Conservation (phyloP, 2,113 vertebrate species). For the Sarotherodon lohbergeri region DNA sequence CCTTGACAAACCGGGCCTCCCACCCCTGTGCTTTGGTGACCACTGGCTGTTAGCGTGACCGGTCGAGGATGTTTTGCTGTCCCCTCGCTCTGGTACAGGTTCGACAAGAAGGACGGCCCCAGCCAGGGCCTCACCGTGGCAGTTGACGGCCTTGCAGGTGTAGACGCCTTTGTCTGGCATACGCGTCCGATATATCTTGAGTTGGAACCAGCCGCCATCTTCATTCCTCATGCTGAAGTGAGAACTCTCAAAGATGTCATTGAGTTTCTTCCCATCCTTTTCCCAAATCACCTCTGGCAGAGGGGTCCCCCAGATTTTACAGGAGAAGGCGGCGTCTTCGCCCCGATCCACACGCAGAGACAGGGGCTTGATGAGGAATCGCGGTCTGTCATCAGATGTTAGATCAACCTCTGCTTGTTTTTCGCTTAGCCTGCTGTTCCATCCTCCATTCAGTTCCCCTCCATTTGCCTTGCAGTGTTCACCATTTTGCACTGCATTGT, state of each 20-base stretch:
- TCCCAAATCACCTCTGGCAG: constrained; percentile 79
- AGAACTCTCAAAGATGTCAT: constrained; percentile 85
- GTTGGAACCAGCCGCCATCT: constrained; percentile 77
- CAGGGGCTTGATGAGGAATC: constrained; percentile 79
- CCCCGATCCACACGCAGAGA: constrained; percentile 80
- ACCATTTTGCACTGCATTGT: constrained; percentile 9
- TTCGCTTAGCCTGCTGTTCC: neutral
- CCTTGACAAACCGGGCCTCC: constrained; percentile 4
- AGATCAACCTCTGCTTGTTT: constrained; percentile 13
- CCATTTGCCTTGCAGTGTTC: neutral
- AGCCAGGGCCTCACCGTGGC: constrained; percentile 72
- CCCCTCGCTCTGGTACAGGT: constrained; percentile 41
- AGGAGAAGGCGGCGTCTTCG: constrained; percentile 81
- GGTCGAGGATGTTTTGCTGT: constrained; percentile 27
- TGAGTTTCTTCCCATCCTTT: constrained; percentile 84
- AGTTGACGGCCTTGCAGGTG: constrained; percentile 82
- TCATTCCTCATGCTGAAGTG: constrained; percentile 77
- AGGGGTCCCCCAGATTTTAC: constrained; percentile 80
- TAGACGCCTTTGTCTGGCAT: constrained; percentile 87
- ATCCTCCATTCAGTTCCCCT: neutral
- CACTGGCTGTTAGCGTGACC: constrained; percentile 23
- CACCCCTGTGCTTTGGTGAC: constrained; percentile 45
- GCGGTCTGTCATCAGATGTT: constrained; percentile 51
- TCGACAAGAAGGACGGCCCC: constrained; percentile 87
- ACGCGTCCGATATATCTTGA: constrained; percentile 77